A percentile compares a stretch with the other conserved stretches of the same genome.
phyloP scores from a whole-genome alignment of 2,888 invertebrate genomes.

The Candidula unifasciata region DNA sequence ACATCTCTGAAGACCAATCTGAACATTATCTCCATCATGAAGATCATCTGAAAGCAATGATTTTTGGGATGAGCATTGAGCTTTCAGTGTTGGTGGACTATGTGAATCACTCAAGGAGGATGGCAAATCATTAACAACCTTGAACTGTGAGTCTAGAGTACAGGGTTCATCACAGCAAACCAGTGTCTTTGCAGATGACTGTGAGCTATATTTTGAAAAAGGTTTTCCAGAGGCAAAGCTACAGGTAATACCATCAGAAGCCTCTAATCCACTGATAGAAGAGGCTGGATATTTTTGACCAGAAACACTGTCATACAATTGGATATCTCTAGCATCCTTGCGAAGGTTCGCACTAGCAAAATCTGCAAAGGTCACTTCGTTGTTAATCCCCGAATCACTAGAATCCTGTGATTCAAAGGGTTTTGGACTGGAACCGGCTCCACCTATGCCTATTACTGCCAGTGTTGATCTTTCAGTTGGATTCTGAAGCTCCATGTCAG shows the following conservation, averaged over 20 bases:
- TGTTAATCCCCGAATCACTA: slow-evolving; percentile 37
- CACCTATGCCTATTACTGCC: neutral
- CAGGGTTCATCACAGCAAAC: neutral
- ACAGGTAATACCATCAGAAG: neutral
- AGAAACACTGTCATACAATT: neutral
- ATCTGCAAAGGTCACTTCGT: slow-evolving; percentile 20
- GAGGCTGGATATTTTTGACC: neutral
- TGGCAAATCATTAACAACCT: neutral
- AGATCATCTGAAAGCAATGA: no score
- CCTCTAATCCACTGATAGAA: slow-evolving; percentile 31
- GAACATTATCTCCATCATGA: neutral
- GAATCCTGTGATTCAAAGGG: slow-evolving; percentile 24
- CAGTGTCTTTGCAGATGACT: neutral
- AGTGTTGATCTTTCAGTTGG: neutral
- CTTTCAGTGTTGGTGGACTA: slow-evolving; percentile 6
- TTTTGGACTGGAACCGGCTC: neutral
- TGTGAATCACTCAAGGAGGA: neutral
- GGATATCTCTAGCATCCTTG: neutral
- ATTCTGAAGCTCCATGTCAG: neutral
- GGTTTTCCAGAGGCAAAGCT: neutral
- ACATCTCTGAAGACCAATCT: neutral
- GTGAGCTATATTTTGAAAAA: neutral
- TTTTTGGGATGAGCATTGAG: neutral
- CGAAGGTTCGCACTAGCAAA: neutral
- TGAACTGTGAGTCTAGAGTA: neutral